Base-by-base conservation (phyloP, 1,140 invertebrate species). In the Lysiphlebus fabarum region DNA sequence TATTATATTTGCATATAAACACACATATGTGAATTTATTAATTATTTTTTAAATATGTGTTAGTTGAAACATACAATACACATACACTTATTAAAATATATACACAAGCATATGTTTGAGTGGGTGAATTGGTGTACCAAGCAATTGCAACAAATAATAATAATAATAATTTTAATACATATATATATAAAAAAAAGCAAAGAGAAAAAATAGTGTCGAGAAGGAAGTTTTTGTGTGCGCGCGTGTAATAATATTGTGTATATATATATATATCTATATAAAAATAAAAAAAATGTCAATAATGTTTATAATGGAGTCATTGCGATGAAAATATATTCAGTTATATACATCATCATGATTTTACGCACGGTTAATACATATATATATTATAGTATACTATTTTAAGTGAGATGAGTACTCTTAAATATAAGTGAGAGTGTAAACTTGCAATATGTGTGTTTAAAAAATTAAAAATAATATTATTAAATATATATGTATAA, bases 241-340 rank as follows among this genome's bases (percentile, higher is more conserved):
- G 58, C 38, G 50, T 53, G 49, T 50, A 59, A 59, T 59, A 53
- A 59, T 44, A 59, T 53, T 10, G 47, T 42, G 51, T 59, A 50
- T 59, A 34, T 11, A 11, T 53, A 44, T 33, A 17, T 34, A 33
- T 44, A 10, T n/a, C n/a, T n/a, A n/a, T n/a, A n/a, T n/a, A n/a
- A n/a, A n/a, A n/a, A n/a, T n/a, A n/a, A n/a, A n/a, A 38, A 65
- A 70, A 65, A 75, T 75, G 71, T 73, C 73, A 72, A 73, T 75
- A 73, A 55, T 65, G 58, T 26, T 26, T 26, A 26, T 26, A 61
- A 64, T 53, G 47, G 53, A 41, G 26, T 56, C 59, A 34, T 55
- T 54, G 50, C 53, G 44, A 42, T 47, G 17, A 53, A 26, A 26
- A 26, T n/a, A n/a, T n/a, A n/a, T n/a, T 45, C 45, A 53, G 51